These are phyloP conservation scores for Oscheius sp. DNA, from an alignment of 1,140 invertebrate genomes.

Conservation along the genomic window DNA sequence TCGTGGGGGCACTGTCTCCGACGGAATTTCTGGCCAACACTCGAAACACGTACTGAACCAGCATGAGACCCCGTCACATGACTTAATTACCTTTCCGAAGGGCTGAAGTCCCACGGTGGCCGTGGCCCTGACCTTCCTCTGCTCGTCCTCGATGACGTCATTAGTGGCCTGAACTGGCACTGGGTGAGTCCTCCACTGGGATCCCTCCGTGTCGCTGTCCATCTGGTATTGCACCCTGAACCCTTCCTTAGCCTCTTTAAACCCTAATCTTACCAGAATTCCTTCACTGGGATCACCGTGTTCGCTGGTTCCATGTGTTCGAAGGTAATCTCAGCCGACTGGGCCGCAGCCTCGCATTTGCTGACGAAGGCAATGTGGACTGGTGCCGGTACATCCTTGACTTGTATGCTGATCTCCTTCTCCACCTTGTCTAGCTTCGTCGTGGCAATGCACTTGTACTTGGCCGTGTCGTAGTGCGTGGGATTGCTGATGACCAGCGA, in stretches of 20 bases:
- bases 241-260: background rate
- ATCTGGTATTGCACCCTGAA: constrained; percentile 54
- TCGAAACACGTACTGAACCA: constrained; percentile 81
- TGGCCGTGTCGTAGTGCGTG: constrained; percentile 86
- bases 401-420: constrained; percentile 81
- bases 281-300: constrained; percentile 50
- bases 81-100: constrained; percentile 49
- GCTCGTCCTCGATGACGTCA: constrained; percentile 45
- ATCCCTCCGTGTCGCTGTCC: constrained; percentile 52
- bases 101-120: constrained; percentile 53
- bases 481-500: constrained; percentile 91
- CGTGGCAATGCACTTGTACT: constrained; percentile 87
- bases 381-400: constrained; percentile 89
- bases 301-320: constrained; percentile 81
- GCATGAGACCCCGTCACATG: background rate
- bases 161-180: constrained; percentile 52
- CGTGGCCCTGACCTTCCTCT: constrained; percentile 41
- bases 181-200: constrained; percentile 53
- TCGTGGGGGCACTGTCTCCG: constrained; percentile 78
- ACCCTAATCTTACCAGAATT: constrained; percentile 51
- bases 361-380: constrained; percentile 70
- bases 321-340: constrained; percentile 78
- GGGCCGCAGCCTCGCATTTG: constrained; percentile 68
- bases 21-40: constrained; percentile 90
- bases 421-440: constrained; percentile 81